Conservation (phyloP, 53 echinoderm and acorn worm genomes). For the Stichopus horrens region DNA sequence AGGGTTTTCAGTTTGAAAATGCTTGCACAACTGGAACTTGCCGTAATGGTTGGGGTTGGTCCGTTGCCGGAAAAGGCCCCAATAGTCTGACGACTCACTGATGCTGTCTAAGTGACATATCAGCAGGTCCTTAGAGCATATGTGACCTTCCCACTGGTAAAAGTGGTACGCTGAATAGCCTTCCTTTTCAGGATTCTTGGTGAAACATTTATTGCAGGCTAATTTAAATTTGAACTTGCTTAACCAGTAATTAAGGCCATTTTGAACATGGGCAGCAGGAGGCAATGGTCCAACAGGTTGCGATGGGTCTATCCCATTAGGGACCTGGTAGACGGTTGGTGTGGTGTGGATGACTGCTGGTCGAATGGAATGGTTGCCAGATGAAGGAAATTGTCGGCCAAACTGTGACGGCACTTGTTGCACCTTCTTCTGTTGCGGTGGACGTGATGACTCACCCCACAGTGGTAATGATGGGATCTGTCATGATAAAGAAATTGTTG, state of each 20-base stretch:
- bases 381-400: neutral
- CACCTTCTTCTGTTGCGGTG: neutral
- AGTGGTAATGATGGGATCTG: too few species aligned
- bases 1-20: conserved; percentile 46
- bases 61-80: conserved; percentile 68
- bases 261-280: neutral
- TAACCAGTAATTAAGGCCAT: neutral
- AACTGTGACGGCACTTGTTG: neutral
- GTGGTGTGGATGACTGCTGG: neutral
- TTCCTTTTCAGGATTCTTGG: neutral
- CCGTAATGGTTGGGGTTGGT: conserved; percentile 70
- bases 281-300: neutral
- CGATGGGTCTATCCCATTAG: too few species aligned
- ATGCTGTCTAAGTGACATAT: neutral
- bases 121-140: conserved; percentile 1
- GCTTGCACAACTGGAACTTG: conserved; percentile 59
- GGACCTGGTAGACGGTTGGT: neutral
- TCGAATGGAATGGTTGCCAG: neutral
- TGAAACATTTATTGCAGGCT: conserved; percentile 4
- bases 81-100: conserved; percentile 41
- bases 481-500: too few species aligned
- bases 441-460: too few species aligned
- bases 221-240: neutral
- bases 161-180: neutral
- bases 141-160: neutral